Conservation (phyloP, 2,797 vertebrate species). For the Gadopsis bispinosus region DNA sequence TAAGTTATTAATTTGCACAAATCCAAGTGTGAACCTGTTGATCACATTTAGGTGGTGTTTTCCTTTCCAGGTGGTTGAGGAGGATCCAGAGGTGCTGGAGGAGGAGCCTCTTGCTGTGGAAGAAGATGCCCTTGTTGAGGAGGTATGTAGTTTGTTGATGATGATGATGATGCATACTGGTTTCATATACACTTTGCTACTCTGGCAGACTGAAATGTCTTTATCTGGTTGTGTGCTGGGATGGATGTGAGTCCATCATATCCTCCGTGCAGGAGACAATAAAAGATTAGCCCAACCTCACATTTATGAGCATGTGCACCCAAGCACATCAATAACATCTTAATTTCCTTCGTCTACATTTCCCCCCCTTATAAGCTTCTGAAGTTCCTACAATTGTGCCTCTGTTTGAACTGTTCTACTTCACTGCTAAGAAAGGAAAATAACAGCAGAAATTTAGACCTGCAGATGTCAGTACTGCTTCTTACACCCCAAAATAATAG, state of each 20-base stretch:
- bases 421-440: no score
- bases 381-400: no score
- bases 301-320: not conserved
- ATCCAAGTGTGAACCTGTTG: not conserved
- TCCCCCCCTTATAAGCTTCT: no score
- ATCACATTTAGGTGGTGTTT: not conserved
- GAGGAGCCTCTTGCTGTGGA: slow-evolving; percentile 61
- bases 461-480: not conserved
- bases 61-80: slow-evolving; percentile 68
- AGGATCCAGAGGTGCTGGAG: slow-evolving; percentile 77
- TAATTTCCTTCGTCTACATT: no score
- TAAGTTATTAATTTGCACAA: not conserved
- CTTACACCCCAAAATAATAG: not conserved
- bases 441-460: not conserved
- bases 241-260: not conserved
- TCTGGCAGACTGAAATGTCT: not conserved
- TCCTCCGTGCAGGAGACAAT: not conserved
- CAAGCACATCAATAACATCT: no score
- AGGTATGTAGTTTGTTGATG: slow-evolving; percentile 33
- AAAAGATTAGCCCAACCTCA: not conserved
- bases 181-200: not conserved
- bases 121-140: slow-evolving; percentile 33
- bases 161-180: not conserved
- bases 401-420: no score
- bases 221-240: not conserved